Percentiles rank a stretch among this genome's conserved stretches.
phyloP scores from a whole-genome alignment of 2,888 invertebrate genomes.

The Chrysolina oricalcia region DNA sequence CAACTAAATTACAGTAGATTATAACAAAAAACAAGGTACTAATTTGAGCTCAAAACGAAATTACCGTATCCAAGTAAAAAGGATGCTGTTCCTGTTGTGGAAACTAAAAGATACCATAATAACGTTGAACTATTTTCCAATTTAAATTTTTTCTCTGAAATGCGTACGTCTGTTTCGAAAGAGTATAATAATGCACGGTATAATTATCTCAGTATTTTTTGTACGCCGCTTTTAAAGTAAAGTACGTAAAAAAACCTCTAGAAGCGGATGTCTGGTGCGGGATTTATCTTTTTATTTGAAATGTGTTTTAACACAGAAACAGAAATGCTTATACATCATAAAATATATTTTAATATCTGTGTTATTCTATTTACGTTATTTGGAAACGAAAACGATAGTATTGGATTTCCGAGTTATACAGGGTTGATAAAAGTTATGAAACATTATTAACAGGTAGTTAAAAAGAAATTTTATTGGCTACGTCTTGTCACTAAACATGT shows the following conservation, averaged over 20 bases:
- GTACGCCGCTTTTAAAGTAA: constrained; percentile 40
- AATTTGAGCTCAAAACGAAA: constrained; percentile 12
- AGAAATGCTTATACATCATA: constrained; percentile 57
- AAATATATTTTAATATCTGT: constrained; percentile 58
- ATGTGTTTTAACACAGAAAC: constrained; percentile 56
- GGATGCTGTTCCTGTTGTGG: constrained; percentile 21
- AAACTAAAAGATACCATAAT: constrained; percentile 36
- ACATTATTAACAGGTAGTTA: background rate
- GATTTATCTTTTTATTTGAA: constrained; percentile 56
- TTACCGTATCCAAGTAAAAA: constrained; percentile 28
- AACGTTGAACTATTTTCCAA: constrained; percentile 46
- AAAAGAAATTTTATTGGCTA: no score
- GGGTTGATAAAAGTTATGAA: background rate
- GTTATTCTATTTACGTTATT: constrained; percentile 56
- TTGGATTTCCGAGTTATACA: constrained; percentile 14
- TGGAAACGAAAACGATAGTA: constrained; percentile 47
- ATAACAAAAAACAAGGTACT: constrained; percentile 1
- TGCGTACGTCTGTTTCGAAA: constrained; percentile 33
- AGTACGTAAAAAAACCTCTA: constrained; percentile 50
- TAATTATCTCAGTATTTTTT: constrained; percentile 44
- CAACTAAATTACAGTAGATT: constrained; percentile 15
- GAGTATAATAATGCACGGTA: constrained; percentile 37
- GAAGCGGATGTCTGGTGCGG: constrained; percentile 55
- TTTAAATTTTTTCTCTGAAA: constrained; percentile 44
- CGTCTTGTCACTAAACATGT: no score